These are phyloP conservation scores for Anhinga rufa DNA, from an alignment of 2,113 vertebrate genomes.

Conservation along the genomic window DNA sequence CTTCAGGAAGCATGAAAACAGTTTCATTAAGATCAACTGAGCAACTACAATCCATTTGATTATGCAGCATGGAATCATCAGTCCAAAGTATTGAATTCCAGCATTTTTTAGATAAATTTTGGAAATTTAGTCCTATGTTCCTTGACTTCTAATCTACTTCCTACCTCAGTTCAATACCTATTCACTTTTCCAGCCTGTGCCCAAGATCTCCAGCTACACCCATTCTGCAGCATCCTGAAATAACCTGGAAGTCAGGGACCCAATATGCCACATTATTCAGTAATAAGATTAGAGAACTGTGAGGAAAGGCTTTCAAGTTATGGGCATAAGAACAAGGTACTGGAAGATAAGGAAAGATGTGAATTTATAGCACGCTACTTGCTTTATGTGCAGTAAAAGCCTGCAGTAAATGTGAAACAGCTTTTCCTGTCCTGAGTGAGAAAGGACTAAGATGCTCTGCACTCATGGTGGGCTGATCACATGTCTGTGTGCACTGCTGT, in stretches of 20 bases:
- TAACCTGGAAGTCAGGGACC: background rate
- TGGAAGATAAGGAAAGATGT: background rate
- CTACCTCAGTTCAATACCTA: background rate
- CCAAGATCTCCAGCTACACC: background rate
- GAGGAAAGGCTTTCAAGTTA: background rate
- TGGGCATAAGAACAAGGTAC: background rate
- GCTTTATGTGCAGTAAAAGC: background rate
- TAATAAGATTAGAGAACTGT: background rate
- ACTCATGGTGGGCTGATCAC: rapidly evolving
- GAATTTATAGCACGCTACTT: background rate
- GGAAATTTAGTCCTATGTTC: background rate
- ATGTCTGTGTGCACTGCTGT: rapidly evolving
- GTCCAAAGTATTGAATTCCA: background rate
- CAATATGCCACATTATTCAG: background rate
- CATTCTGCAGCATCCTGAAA: background rate
- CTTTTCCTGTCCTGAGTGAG: background rate
- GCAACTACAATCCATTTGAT: background rate
- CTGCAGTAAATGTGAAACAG: background rate
- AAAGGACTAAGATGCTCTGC: background rate
- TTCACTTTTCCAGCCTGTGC: background rate
- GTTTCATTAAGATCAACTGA: background rate
- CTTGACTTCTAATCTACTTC: background rate
- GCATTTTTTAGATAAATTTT: background rate
- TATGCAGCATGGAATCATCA: background rate
- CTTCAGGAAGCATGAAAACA: background rate